A percentile compares a stretch with the other conserved stretches of the same genome.
Conservation (phyloP, 2,797 vertebrate species). For the Sus cebifrons region DNA sequence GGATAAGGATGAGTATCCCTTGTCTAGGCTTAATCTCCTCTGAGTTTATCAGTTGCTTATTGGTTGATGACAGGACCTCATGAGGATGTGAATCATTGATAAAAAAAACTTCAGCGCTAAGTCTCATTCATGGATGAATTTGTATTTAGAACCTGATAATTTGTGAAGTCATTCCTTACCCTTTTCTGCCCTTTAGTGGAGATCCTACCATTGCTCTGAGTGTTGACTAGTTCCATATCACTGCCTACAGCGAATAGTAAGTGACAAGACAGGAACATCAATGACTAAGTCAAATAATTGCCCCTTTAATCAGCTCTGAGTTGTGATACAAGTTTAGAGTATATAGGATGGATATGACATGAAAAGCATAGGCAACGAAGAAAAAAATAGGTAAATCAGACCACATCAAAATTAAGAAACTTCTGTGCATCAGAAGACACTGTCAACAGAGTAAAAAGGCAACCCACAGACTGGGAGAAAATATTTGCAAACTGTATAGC, state of each 20-base stretch:
- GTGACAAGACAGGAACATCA: rapidly evolving
- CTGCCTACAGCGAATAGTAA: background rate
- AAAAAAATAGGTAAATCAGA: background rate
- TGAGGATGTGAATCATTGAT: background rate
- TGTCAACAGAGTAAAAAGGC: background rate
- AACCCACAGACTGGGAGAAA: background rate
- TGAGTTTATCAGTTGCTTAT: background rate
- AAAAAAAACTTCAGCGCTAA: background rate
- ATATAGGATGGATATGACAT: background rate
- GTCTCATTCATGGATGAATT: background rate
- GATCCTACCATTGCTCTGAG: background rate
- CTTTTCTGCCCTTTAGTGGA: background rate
- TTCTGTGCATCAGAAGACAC: background rate
- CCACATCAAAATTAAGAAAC: background rate
- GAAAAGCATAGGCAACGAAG: background rate
- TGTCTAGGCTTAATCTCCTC: background rate
- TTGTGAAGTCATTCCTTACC: no score
- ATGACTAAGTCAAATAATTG: background rate
- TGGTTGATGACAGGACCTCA: background rate
- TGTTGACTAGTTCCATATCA: background rate
- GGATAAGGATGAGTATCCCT: background rate
- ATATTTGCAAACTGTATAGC: background rate
- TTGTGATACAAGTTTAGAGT: background rate
- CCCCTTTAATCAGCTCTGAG: background rate
- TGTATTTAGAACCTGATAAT: background rate